Conservation (phyloP, 2,113 vertebrate species). For the Tamias sibiricus region DNA sequence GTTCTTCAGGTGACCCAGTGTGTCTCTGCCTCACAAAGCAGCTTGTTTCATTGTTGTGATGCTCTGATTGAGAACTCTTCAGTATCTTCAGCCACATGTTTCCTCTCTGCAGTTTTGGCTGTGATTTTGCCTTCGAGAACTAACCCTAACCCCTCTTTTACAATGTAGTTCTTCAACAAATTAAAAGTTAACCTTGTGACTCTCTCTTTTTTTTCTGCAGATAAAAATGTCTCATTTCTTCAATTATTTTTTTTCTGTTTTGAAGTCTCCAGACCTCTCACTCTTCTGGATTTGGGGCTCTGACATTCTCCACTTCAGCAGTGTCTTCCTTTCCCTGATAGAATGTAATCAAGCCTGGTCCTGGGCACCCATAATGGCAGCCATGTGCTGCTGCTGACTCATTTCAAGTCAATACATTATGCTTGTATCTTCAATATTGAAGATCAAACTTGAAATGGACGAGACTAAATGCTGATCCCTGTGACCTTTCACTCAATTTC, state of each 20-base stretch:
- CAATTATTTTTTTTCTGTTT: neutral
- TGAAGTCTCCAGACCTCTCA: neutral
- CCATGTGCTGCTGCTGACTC: neutral
- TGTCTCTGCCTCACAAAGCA: neutral
- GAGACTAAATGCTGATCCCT: neutral
- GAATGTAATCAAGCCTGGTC: neutral
- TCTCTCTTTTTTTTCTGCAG: neutral
- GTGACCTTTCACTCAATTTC: neutral
- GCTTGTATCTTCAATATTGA: neutral
- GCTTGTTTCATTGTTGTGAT: neutral
- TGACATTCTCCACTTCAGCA: neutral
- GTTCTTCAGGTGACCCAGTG: neutral
- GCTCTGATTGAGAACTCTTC: neutral
- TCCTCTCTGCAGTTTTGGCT: neutral
- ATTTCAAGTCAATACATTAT: neutral
- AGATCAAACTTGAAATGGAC: neutral
- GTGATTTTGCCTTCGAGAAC: neutral
- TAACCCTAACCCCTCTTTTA: neutral
- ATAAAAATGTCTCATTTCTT: constrained; percentile 19
- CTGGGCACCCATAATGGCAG: neutral
- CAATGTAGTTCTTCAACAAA: neutral
- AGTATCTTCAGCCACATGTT: neutral
- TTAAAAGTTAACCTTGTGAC: neutral
- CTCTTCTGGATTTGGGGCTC: neutral
- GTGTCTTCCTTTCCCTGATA: neutral